Conservation (phyloP, 1,140 invertebrate species). For the Pachypeltis micranthus region DNA sequence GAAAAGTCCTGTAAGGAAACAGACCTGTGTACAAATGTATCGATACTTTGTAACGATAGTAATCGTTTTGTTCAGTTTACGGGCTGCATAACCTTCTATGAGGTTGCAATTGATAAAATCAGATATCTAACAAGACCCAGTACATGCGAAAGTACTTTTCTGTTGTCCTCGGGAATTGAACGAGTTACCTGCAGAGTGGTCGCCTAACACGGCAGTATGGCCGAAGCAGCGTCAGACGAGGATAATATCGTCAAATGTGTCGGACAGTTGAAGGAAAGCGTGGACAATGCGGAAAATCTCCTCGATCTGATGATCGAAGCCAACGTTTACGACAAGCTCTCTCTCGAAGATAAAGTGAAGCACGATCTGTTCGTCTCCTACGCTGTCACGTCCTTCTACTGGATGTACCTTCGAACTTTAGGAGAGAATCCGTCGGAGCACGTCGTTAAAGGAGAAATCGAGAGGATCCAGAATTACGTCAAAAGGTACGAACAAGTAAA, state of each 20-base stretch:
- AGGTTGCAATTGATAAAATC: no score
- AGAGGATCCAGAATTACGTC: constrained; percentile 44
- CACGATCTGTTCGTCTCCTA: constrained; percentile 46
- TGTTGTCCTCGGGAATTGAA: no score
- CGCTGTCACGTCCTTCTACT: constrained; percentile 44
- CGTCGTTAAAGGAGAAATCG: constrained; percentile 36
- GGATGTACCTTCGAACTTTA: constrained; percentile 43
- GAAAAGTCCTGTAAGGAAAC: no score
- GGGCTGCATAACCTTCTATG: no score
- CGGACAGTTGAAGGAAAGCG: constrained; percentile 37
- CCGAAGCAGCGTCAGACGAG: constrained; percentile 33
- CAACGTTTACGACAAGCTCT: constrained; percentile 38
- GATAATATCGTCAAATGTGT: constrained; percentile 38
- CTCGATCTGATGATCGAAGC: constrained; percentile 24
- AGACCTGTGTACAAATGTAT: no score
- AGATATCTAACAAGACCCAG: no score
- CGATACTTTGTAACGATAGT: no score
- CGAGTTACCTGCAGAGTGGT: no score
- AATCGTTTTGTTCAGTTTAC: no score
- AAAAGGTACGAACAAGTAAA: constrained; percentile 43
- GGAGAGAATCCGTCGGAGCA: constrained; percentile 37
- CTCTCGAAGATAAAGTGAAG: constrained; percentile 43
- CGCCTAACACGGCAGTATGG: no score
- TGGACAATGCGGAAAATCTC: constrained; percentile 40
- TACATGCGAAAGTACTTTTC: no score